Evolutionary conservation across 2,113 vertebrate species (phyloP), one percentile per base, ranked within the genome.

Genomic region (Cheilinus undulatus): DNA sequence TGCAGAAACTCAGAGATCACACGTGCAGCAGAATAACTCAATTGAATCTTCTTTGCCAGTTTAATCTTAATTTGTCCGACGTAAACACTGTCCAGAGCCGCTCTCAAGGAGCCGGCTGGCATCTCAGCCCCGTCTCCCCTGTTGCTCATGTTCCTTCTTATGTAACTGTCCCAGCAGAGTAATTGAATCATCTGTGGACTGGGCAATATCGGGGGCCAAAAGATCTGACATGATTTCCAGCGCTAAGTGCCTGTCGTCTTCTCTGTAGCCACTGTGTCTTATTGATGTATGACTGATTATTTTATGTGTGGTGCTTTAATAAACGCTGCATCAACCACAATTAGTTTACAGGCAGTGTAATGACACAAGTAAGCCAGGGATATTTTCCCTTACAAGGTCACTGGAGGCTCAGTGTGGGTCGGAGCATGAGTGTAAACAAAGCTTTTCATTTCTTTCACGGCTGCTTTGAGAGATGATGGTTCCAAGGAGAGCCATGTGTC

Each of bases 131-230:
- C 11, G 14, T n/a, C 42, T 38, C 43, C 46, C 57, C 22, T 23
- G 24, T 20, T 0, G 9, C 69, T 71, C 68, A 12, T 62, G 48
- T 52, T 76, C 46, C 67, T n/a, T 28, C 77, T 88, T 88, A 84
- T 75, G 64, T 85, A 85, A 86, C 62, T 13, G 72, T 32, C 49
- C 54, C 52, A 45, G 0, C 11, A 0, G 46, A 27, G 73, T 77
- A 77, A 88, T 85, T 57, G 46, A 85, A 79, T 85, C 66, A 75
- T 53, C 56, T 4, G 1, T 64, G 72, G n/a, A 19, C 78, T 63
- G 68, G 38, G 8, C 4, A 9, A 61, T 4, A 20, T 51, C 28
- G 5, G 2, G 6, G 61, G 69, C 49, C 2, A 15, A 53, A 63
- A 34, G 49, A 49, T 52, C 27, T 51, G 73, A 53, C 71, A 42